A percentile compares a stretch with the other conserved stretches of the same genome.
These are phyloP conservation scores for Panulirus ornatus DNA, from an alignment of 1,140 invertebrate genomes.

Conservation along the genomic window DNA sequence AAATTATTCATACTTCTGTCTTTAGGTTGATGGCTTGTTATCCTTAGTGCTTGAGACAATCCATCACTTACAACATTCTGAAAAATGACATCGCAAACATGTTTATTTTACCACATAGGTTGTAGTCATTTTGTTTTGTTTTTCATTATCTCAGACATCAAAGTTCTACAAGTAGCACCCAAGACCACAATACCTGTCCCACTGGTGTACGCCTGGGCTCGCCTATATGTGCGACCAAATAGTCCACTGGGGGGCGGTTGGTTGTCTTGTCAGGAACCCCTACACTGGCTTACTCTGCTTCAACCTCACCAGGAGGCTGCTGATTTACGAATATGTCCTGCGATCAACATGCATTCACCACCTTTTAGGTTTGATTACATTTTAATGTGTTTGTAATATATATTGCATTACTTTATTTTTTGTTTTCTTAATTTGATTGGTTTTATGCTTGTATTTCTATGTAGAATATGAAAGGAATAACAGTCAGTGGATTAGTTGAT, in stretches of 20 bases:
- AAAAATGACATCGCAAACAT: too few species aligned
- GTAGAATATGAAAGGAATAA: too few species aligned
- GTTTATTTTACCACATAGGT: too few species aligned
- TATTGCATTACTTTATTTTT: not conserved
- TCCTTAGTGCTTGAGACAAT: too few species aligned
- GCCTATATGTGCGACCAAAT: conserved; percentile 82
- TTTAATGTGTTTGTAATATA: not conserved
- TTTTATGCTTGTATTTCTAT: too few species aligned
- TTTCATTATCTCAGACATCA: conserved; percentile 76
- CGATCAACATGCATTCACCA: conserved; percentile 77
- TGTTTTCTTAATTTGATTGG: too few species aligned
- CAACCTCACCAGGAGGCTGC: conserved; percentile 81
- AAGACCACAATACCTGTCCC: conserved; percentile 82
- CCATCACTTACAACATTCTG: too few species aligned
- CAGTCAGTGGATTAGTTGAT: too few species aligned
- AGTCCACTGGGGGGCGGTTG: conserved; percentile 43
- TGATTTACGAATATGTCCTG: conserved; percentile 79
- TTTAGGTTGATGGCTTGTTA: too few species aligned
- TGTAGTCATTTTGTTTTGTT: not conserved
- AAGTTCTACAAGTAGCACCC: conserved; percentile 76
- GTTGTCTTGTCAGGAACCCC: conserved; percentile 82
- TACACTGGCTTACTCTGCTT: conserved; percentile 84
- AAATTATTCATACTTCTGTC: too few species aligned
- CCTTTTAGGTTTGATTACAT: conserved; percentile 77
- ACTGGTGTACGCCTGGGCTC: conserved; percentile 82